phyloP scores from a whole-genome alignment of 1,140 invertebrate species.

The Scaptomyza hsui region DNA sequence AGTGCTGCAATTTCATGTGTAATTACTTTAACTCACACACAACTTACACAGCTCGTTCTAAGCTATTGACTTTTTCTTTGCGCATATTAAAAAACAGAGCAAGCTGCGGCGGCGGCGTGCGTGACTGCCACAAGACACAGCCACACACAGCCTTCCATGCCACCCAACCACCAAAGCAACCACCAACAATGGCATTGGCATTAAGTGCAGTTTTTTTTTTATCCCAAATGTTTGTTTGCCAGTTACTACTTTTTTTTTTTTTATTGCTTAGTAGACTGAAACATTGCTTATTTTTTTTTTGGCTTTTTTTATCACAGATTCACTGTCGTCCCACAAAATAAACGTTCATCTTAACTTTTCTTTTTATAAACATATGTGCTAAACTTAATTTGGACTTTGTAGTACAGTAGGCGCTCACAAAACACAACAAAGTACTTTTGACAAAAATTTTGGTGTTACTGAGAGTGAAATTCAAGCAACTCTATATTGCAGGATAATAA shows the following conservation, averaged over 20 bases:
- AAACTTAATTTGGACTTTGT: background rate
- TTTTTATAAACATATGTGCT: constrained; percentile 43
- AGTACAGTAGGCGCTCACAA: constrained; percentile 7
- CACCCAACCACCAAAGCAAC: background rate
- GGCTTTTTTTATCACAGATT: constrained; percentile 47
- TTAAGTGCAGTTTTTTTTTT: constrained; percentile 22
- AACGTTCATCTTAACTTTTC: constrained; percentile 53
- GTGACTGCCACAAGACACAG: constrained; percentile 43
- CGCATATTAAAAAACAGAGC: constrained; percentile 28
- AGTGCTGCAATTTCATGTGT: constrained; percentile 61
- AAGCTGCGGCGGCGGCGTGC: constrained; percentile 48
- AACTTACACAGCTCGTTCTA: constrained; percentile 65
- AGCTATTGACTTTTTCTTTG: constrained; percentile 61
- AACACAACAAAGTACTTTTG: background rate
- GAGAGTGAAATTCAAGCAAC: too few relatives aligned
- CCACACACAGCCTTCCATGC: background rate
- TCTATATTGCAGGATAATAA: too few relatives aligned
- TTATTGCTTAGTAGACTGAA: constrained; percentile 65
- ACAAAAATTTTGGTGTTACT: background rate
- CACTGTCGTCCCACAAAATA: constrained; percentile 59
- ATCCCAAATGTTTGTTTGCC: constrained; percentile 15
- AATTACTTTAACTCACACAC: constrained; percentile 55
- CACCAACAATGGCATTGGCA: constrained; percentile 16
- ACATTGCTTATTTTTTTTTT: constrained; percentile 45
- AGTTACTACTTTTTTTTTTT: constrained; percentile 23